Percentiles rank a stretch among this genome's conserved stretches.
Conservation (phyloP, 2,113 vertebrate genomes). For the Poecile atricapillus region DNA sequence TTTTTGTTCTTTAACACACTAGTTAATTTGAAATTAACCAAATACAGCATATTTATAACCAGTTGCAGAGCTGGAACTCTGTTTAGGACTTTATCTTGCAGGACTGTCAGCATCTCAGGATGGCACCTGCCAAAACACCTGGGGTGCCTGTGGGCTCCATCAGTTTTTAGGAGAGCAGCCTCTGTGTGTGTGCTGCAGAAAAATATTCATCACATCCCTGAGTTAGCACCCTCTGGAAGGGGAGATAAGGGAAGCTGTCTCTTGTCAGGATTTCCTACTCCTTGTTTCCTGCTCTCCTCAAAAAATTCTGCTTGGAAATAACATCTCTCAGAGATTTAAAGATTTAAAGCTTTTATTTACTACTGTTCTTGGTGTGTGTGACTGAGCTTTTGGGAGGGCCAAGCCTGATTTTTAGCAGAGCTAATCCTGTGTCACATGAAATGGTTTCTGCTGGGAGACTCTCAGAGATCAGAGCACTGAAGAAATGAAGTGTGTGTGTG, state of each 20-base stretch:
- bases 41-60: neutral
- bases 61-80: neutral
- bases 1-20: neutral
- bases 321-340: accelerated
- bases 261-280: neutral
- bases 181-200: neutral
- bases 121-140: neutral
- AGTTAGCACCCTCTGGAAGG: neutral
- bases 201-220: accelerated
- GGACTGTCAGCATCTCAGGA: neutral
- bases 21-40: neutral
- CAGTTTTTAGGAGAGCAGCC: neutral
- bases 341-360: neutral
- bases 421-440: accelerated
- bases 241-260: neutral
- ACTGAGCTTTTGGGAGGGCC: neutral
- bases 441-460: neutral
- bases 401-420: neutral
- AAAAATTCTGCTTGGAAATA: neutral
- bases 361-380: accelerated
- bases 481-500: accelerated
- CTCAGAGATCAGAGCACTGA: neutral
- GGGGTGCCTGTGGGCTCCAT: neutral
- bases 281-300: neutral
- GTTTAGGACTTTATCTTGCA: neutral